Conservation (phyloP, 2,797 vertebrate species). For the Triplophysa yarkandensis region DNA sequence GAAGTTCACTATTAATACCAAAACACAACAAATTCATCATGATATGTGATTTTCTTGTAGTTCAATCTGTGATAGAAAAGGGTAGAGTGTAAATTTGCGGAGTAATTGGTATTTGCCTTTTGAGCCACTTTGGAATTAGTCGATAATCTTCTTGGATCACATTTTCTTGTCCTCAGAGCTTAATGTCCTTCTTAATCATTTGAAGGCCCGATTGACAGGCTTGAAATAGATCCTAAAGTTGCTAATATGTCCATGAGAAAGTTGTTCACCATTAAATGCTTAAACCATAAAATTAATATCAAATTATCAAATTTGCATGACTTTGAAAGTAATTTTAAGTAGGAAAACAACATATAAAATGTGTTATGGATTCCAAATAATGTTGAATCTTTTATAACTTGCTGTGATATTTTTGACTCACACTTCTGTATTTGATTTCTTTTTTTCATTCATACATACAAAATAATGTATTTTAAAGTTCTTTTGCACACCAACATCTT, state of each 20-base stretch:
- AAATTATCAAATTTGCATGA: background rate
- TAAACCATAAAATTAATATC: background rate
- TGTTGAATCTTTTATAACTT: no score
- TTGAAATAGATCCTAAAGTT: slow-evolving; percentile 55
- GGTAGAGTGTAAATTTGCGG: slow-evolving; percentile 38
- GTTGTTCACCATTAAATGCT: background rate
- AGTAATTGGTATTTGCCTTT: slow-evolving; percentile 53
- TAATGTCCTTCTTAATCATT: slow-evolving; percentile 72
- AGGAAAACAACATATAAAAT: no score
- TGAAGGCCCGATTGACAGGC: slow-evolving; percentile 48
- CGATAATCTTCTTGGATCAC: slow-evolving; percentile 74
- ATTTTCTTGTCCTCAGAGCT: slow-evolving; percentile 65
- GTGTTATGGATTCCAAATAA: no score
- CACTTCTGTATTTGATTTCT: no score
- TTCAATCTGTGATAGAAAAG: slow-evolving; percentile 1
- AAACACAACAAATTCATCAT: background rate
- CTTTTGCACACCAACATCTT: background rate
- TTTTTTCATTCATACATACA: no score
- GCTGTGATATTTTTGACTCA: no score
- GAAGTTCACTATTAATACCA: background rate
- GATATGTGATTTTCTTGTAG: background rate
- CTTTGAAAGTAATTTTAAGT: no score
- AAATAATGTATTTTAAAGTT: background rate
- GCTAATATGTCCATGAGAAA: slow-evolving; percentile 3
- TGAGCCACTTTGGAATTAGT: slow-evolving; percentile 59